Conservation (phyloP, 2,113 vertebrate genomes). For the Prolemur simus region DNA sequence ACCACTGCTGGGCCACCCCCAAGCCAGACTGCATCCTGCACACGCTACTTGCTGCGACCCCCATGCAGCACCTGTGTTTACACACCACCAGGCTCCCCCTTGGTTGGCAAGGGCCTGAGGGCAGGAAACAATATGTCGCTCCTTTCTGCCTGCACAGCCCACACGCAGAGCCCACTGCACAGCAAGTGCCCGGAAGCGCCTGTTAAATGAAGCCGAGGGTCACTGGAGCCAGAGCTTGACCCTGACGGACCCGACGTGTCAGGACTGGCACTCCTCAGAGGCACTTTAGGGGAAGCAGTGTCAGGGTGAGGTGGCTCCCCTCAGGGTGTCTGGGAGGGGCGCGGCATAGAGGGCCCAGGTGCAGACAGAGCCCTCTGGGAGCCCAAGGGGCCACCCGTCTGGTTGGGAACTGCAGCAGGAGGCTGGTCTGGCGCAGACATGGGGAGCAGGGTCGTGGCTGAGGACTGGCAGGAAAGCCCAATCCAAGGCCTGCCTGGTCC, state of each 20-base stretch:
- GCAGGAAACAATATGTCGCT: accelerated
- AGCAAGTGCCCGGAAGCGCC: accelerated
- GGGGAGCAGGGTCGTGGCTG: too few species aligned
- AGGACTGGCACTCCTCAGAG: not conserved
- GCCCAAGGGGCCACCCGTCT: too few species aligned
- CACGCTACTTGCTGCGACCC: not conserved
- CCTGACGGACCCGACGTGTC: not conserved
- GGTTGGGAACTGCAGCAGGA: too few species aligned
- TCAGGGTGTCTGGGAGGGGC: not conserved
- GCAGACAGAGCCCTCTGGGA: not conserved
- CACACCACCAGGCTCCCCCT: accelerated
- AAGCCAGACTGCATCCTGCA: accelerated
- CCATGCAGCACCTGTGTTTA: not conserved
- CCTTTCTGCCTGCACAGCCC: accelerated
- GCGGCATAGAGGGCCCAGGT: not conserved
- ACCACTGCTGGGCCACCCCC: too few species aligned
- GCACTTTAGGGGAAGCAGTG: not conserved
- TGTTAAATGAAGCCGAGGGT: not conserved
- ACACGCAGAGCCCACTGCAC: accelerated
- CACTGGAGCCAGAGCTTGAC: too few species aligned
- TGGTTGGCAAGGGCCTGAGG: accelerated
- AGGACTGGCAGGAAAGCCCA: too few species aligned
- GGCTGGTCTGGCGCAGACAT: too few species aligned
- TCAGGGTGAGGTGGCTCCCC: not conserved
- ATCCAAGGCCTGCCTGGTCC: too few species aligned